These are phyloP conservation scores for Barypeithes pellucidus DNA, from an alignment of 2,888 invertebrate species.

Conservation along the genomic window DNA sequence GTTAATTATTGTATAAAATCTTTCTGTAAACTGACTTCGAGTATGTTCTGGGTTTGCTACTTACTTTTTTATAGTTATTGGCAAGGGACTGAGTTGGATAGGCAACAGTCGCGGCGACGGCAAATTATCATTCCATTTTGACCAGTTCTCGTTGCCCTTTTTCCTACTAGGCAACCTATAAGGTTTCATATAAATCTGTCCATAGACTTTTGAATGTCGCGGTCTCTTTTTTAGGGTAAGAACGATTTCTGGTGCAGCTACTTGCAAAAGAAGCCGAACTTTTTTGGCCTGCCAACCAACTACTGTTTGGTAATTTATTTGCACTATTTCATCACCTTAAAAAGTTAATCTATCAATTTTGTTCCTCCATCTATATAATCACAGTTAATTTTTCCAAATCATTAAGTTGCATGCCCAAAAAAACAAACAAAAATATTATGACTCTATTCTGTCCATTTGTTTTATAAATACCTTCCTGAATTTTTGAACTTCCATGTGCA, in stretches of 20 bases:
- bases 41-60: constrained; percentile 42
- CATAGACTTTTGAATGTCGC: constrained; percentile 85
- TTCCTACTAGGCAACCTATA: constrained; percentile 83
- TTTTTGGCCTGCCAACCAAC: constrained; percentile 89
- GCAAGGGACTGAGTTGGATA: constrained; percentile 72
- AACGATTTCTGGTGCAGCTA: constrained; percentile 86
- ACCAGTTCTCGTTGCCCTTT: constrained; percentile 74
- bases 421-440: no score
- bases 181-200: constrained; percentile 82
- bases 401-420: no score
- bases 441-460: no score
- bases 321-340: constrained; percentile 91
- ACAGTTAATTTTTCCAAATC: no score
- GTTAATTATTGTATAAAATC: no score
- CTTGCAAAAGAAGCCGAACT: constrained; percentile 81
- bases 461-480: constrained; percentile 83
- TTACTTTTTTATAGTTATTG: constrained; percentile 74
- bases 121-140: constrained; percentile 80
- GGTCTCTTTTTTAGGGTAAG: constrained; percentile 89
- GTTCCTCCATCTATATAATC: no score
- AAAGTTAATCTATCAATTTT: neutral
- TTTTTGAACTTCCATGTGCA: constrained; percentile 92
- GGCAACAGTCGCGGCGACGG: constrained; percentile 79
- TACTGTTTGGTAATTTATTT: constrained; percentile 83
- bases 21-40: no score